Base-by-base conservation (phyloP, 2,888 invertebrate species). In the Byasa hedistus region DNA sequence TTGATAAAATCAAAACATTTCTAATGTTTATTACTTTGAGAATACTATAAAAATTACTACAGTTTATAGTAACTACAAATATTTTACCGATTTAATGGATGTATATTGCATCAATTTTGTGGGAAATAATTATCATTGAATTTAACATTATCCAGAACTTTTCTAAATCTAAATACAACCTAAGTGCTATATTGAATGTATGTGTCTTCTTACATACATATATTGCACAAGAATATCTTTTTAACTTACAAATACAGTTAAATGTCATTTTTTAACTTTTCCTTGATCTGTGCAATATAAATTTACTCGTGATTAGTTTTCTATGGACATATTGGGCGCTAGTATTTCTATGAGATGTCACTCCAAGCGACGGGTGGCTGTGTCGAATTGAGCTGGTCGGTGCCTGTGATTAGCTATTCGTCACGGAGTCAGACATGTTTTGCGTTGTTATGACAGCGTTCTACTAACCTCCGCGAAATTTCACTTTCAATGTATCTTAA, bases 401-500 rank as follows among this genome's bases (percentile, higher is more conserved):
- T 54, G 39, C 36, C 39, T 70, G 69, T 75, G 71, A 83, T 85
- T 83, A 80, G 68, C 73, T 70, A 79, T 86, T 84, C 72, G 85
- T 75, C 77, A 80, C 82, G 79, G 79, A 75, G 71, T 72, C 72
- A 75, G 73, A 71, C 68, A 60, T 69, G 71, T 73, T 78, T 76
- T 80, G 78, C 78, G 75, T 80, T 74, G 76, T 75, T 75, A 79
- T 72, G 78, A 80, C 80, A 81, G 74, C 78, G 85, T 78, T 81
- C 84, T 75, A 84, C 83, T 85, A 74, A 84, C 83, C 84, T 79
- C 76, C 57, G 73, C 69, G 51, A 68, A 69, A 76, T 80, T 84
- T 83, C 82, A 75, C 83, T 87, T 87, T 86, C 85, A 79, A 80
- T 79, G 76, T 75, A 76, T 71, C 59, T 63, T 32, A 22, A 66